A percentile compares a stretch with the other conserved stretches of the same genome.
Evolutionary conservation across 2,888 invertebrate genomes (phyloP).

Genomic region (Hybos culiciformis): DNA sequence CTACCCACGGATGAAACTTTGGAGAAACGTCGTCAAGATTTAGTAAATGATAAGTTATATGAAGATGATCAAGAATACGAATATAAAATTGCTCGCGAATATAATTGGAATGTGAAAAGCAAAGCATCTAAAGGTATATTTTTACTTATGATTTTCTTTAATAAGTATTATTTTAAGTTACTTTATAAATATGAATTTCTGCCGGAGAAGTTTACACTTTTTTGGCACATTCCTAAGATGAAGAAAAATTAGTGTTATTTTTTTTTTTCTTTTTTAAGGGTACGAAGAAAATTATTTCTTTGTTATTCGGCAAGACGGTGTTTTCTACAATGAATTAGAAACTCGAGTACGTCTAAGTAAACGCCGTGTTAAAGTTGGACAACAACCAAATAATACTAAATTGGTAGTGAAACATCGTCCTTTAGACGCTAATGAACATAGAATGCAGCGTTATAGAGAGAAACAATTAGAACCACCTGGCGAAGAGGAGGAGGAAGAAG

Average conservation of each 20-base stretch:
- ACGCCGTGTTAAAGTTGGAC: slow-evolving; percentile 65
- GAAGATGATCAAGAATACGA: slow-evolving; percentile 88
- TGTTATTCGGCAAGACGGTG: slow-evolving; percentile 77
- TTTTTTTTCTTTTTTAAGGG: no score
- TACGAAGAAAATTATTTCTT: slow-evolving; percentile 97
- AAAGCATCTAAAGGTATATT: slow-evolving; percentile 84
- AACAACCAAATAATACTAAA: slow-evolving; percentile 38
- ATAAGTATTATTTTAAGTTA: no score
- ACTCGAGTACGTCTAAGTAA: slow-evolving; percentile 90
- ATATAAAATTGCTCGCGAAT: slow-evolving; percentile 94
- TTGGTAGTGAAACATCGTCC: slow-evolving; percentile 84
- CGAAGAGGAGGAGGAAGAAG: slow-evolving; percentile 55
- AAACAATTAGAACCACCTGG: slow-evolving; percentile 77
- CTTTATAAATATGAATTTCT: no score
- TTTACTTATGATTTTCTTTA: no score
- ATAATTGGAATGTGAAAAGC: slow-evolving; percentile 99
- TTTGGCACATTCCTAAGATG: no score
- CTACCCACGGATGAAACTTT: slow-evolving; percentile 88
- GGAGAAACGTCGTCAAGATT: slow-evolving; percentile 73
- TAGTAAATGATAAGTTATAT: slow-evolving; percentile 59
- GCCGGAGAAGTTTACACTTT: no score
- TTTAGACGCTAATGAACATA: slow-evolving; percentile 69
- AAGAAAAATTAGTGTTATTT: no score
- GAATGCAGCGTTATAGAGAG: slow-evolving; percentile 74
- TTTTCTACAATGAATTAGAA: slow-evolving; percentile 91